These are phyloP conservation scores for Mus caroli DNA, from an alignment of 2,797 vertebrate species.

Conservation along the genomic window DNA sequence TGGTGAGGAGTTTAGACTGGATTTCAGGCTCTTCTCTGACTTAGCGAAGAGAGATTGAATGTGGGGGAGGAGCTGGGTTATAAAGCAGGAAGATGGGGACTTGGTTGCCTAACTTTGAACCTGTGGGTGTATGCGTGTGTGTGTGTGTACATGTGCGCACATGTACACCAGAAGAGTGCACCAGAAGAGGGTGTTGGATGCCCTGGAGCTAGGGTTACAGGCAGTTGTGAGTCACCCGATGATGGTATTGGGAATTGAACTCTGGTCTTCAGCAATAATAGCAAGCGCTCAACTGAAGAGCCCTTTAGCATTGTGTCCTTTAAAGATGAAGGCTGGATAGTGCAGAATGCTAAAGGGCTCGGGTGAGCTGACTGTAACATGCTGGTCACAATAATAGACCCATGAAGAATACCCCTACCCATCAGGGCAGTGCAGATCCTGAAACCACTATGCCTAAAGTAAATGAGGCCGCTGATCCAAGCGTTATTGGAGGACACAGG, in stretches of 20 bases:
- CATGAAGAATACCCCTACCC: not conserved
- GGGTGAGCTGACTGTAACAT: not conserved
- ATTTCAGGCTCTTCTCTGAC: not conserved
- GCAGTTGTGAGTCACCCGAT: not conserved
- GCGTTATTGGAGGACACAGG: not conserved
- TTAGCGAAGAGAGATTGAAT: not conserved
- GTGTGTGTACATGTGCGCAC: too few species aligned
- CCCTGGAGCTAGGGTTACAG: not conserved
- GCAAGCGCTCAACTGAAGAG: not conserved
- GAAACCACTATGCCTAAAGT: not conserved
- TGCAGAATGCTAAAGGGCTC: not conserved
- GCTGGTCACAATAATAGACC: not conserved
- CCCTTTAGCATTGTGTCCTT: not conserved
- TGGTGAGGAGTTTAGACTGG: not conserved
- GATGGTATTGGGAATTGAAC: not conserved
- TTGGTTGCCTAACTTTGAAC: not conserved
- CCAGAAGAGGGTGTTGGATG: not conserved
- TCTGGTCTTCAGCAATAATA: not conserved
- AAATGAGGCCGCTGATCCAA: not conserved
- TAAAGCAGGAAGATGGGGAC: not conserved
- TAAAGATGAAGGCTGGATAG: not conserved
- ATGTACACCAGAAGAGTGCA: not conserved
- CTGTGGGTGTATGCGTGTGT: not conserved
- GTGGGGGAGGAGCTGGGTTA: not conserved
- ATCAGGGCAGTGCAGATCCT: not conserved